Percentiles rank a stretch among this genome's conserved stretches.
These are phyloP conservation scores for Sebastes steindachneri DNA, from an alignment of 2,797 vertebrate species.

Conservation along the genomic window DNA sequence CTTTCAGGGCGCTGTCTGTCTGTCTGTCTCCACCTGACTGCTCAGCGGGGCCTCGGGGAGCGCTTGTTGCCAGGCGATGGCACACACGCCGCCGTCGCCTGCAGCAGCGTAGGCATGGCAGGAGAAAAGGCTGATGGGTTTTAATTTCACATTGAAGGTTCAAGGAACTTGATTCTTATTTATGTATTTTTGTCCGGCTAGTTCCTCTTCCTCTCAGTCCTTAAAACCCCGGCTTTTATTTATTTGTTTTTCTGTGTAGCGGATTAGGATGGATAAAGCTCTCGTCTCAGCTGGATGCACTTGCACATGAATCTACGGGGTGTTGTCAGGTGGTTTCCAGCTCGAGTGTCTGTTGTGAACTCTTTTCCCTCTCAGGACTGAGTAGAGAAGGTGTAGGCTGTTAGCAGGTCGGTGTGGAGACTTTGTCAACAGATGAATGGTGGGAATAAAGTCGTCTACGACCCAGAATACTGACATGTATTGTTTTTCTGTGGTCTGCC, in stretches of 20 bases:
- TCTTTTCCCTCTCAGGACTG: background rate
- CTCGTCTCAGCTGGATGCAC: slow-evolving; percentile 5
- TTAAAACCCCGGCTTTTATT: slow-evolving; percentile 2
- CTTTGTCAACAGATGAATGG: background rate
- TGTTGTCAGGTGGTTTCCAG: slow-evolving; percentile 23
- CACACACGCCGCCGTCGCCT: slow-evolving; percentile 57
- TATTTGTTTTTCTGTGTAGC: slow-evolving; percentile 10
- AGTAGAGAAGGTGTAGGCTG: background rate
- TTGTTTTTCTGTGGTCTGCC: slow-evolving; percentile 10
- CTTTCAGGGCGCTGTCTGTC: slow-evolving; percentile 47
- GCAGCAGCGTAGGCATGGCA: slow-evolving; percentile 45
- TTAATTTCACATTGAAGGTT: slow-evolving; percentile 31
- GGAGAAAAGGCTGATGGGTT: slow-evolving; percentile 15
- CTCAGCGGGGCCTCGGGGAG: slow-evolving; percentile 54
- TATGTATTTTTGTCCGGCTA: slow-evolving; percentile 1
- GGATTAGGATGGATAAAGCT: slow-evolving; percentile 9
- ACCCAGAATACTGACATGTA: background rate
- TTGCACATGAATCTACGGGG: slow-evolving; percentile 19
- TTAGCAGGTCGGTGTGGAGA: background rate
- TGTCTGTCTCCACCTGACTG: slow-evolving; percentile 66
- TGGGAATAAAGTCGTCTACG: background rate
- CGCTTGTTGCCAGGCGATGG: slow-evolving; percentile 75
- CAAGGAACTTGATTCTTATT: background rate
- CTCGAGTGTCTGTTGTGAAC: background rate
- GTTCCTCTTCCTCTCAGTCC: background rate